phyloP scores from a whole-genome alignment of 1,140 invertebrate genomes.

The Alviniconcha marisindica region DNA sequence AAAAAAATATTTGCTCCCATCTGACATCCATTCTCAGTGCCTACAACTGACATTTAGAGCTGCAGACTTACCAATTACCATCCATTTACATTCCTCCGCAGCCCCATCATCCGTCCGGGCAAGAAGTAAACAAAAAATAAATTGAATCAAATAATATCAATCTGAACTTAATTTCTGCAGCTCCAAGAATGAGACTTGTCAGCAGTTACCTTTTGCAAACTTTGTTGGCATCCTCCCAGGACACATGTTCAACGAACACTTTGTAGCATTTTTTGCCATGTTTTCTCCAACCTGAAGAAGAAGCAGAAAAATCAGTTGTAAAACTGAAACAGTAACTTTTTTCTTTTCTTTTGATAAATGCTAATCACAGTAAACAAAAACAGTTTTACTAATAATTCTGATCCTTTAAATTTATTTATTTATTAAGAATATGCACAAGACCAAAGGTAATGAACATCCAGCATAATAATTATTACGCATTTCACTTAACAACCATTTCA shows the following conservation, averaged over 20 bases:
- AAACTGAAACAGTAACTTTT: too few species aligned
- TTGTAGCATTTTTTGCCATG: constrained; percentile 34
- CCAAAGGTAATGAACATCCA: too few species aligned
- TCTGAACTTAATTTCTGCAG: neutral
- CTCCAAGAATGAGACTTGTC: neutral
- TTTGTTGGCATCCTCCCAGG: constrained; percentile 35
- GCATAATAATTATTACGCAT: too few species aligned
- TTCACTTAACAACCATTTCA: too few species aligned
- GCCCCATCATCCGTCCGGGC: too few species aligned
- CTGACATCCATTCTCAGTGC: too few species aligned
- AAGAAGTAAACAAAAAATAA: neutral
- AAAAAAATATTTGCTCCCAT: too few species aligned
- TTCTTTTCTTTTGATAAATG: too few species aligned
- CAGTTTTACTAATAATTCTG: too few species aligned
- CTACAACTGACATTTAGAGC: neutral
- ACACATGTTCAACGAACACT: constrained; percentile 25
- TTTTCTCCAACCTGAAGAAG: constrained; percentile 28
- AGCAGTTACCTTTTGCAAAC: constrained; percentile 31
- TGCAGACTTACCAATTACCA: too few species aligned
- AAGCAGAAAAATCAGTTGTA: neutral
- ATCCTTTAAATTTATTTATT: too few species aligned
- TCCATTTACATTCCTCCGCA: neutral
- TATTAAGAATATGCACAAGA: too few species aligned
- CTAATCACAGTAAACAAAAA: neutral
- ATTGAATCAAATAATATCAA: neutral